Percentiles rank a stretch among this genome's conserved stretches.
Conservation (phyloP, 2,888 invertebrate species). For the Zhuqinia jingwanae region DNA sequence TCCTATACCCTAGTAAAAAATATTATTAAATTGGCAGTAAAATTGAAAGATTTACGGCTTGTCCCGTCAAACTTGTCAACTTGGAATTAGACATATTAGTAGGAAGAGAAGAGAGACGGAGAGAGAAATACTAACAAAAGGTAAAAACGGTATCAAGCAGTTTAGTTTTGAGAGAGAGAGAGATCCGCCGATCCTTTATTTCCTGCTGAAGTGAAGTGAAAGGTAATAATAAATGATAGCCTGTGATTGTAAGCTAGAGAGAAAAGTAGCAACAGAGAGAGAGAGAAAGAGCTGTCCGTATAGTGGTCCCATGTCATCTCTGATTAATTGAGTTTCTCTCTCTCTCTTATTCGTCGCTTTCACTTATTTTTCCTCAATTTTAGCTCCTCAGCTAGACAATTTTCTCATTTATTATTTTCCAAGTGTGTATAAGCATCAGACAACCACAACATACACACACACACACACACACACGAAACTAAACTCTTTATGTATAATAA, state of each 20-base stretch:
- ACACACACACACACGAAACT: too few relatives aligned
- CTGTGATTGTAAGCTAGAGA: background rate
- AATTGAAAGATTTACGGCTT: background rate
- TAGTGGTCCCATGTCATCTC: constrained; percentile 47
- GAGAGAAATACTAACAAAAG: too few relatives aligned
- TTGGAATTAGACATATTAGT: background rate
- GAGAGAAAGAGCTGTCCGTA: constrained; percentile 1
- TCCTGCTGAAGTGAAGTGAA: too few relatives aligned
- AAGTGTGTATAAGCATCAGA: background rate
- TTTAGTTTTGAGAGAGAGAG: too few relatives aligned
- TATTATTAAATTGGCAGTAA: background rate
- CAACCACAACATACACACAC: too few relatives aligned
- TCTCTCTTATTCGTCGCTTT: constrained; percentile 28
- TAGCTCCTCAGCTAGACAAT: background rate
- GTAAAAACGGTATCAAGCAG: background rate
- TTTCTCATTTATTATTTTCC: constrained; percentile 24
- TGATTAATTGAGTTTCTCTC: constrained; percentile 65
- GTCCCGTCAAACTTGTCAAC: background rate
- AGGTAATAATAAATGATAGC: constrained; percentile 21
- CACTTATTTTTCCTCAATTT: constrained; percentile 17
- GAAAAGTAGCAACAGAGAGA: background rate
- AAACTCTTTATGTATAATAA: too few relatives aligned
- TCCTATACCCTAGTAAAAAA: too few relatives aligned
- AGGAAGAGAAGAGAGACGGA: background rate
- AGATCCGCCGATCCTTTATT: too few relatives aligned